phyloP scores from a whole-genome alignment of 2,797 vertebrate genomes.

The Lepus oiostolus region DNA sequence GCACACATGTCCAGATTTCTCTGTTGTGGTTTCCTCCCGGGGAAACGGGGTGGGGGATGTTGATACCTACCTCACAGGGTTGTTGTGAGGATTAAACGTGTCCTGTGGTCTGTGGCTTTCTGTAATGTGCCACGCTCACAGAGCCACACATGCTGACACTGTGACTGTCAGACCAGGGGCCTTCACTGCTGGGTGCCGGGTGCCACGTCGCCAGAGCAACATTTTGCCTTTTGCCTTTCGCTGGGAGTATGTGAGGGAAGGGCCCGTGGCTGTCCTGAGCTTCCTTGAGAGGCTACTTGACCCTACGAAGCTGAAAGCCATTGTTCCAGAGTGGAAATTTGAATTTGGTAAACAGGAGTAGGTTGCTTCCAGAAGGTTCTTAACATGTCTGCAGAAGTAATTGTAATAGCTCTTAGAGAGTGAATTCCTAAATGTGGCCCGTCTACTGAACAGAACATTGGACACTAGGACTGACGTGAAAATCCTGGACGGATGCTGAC shows the following conservation, averaged over 20 bases:
- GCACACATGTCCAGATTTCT: background rate
- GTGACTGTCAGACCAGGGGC: background rate
- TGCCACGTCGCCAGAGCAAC: background rate
- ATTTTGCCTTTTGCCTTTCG: background rate
- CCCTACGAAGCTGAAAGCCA: constrained; percentile 12
- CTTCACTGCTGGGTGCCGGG: background rate
- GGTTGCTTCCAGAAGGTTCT: constrained; percentile 31
- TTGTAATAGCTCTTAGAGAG: background rate
- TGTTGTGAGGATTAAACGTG: constrained; percentile 61
- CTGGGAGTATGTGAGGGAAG: background rate
- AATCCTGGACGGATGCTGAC: background rate
- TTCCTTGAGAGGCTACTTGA: background rate
- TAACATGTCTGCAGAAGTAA: background rate
- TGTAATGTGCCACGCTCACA: background rate
- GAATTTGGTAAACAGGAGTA: background rate
- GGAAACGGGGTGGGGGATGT: background rate
- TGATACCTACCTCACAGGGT: constrained; percentile 18
- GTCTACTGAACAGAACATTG: constrained; percentile 1
- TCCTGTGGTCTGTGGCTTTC: constrained; percentile 2
- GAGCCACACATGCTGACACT: background rate
- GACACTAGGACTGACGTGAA: background rate
- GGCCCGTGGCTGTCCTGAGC: background rate
- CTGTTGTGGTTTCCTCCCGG: background rate
- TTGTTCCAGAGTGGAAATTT: constrained; percentile 27
- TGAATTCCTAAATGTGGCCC: background rate